phyloP scores from a whole-genome alignment of 2,888 invertebrate genomes.

The Drosophila histrio region DNA sequence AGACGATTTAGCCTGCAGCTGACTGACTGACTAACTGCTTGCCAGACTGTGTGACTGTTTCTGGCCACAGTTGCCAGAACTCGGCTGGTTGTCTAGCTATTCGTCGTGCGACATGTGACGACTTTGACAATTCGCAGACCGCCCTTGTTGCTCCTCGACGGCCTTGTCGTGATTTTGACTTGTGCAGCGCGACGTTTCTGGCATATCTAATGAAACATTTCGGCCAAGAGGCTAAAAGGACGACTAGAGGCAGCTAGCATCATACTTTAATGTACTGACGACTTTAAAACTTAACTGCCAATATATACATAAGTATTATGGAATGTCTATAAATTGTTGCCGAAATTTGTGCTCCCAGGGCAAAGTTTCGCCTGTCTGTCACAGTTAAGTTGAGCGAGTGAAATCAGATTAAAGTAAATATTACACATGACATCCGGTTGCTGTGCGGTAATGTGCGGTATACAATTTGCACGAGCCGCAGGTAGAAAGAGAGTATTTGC shows the following conservation, averaged over 20 bases:
- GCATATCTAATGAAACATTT: slow-evolving; percentile 66
- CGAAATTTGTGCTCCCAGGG: slow-evolving; percentile 52
- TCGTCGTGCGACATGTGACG: slow-evolving; percentile 48
- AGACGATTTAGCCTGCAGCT: slow-evolving; percentile 57
- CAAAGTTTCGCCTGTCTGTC: slow-evolving; percentile 54
- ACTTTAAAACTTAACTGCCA: slow-evolving; percentile 47
- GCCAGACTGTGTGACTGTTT: slow-evolving; percentile 30
- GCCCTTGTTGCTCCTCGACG: slow-evolving; percentile 4
- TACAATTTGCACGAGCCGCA: slow-evolving; percentile 49
- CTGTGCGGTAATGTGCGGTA: slow-evolving; percentile 28
- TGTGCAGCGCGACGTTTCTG: slow-evolving; percentile 50
- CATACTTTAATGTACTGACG: slow-evolving; percentile 56
- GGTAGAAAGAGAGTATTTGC: slow-evolving; percentile 39
- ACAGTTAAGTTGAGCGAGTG: slow-evolving; percentile 68
- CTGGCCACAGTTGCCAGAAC: slow-evolving; percentile 4
- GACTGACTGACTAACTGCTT: slow-evolving; percentile 48
- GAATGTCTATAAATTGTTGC: slow-evolving; percentile 63
- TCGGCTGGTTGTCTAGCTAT: slow-evolving; percentile 15
- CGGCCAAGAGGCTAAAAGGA: background rate
- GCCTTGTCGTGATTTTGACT: slow-evolving; percentile 49
- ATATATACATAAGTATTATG: slow-evolving; percentile 23
- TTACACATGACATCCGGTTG: slow-evolving; percentile 54
- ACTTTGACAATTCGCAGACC: slow-evolving; percentile 58
- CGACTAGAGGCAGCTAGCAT: slow-evolving; percentile 16
- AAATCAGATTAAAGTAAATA: slow-evolving; percentile 75